Base-by-base conservation (phyloP, 2,797 vertebrate genomes). In the Falco naumanni region DNA sequence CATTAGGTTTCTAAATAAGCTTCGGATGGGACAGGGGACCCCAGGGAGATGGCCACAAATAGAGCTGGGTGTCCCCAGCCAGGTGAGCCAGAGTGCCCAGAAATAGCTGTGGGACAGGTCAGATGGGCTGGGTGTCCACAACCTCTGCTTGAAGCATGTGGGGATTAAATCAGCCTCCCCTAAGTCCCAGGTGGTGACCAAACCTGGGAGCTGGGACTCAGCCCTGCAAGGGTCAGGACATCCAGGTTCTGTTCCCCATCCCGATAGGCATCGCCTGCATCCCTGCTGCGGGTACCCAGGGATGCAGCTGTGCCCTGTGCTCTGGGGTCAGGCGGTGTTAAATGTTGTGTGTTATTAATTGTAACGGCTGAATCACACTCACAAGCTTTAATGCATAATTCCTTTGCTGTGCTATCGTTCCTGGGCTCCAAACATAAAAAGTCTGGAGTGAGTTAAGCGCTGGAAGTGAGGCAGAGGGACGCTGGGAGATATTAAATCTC, bases 1-100 rank as follows among this genome's bases (percentile, higher is more conserved):
- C 65, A 45, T 97, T 93, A 92, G 28, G 47, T 18, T 37, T 70
- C 87, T 94, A 94, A 96, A 93, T 72, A 86, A 92, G 91, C 95
- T 90, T 94, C 28, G 21, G 75, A 19, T 89, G 95, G 95, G 91
- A 95, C 43, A 34, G 41, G 51, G 65, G 51, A 85, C 13, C 31
- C 22, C 31, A 41, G 69, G 89, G 90, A 86, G 69, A 50, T 31
- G 51, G 1, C 39, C 34, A 60, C 1, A 0, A 90, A 92, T 74
- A 97, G 88, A 65, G 21, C 92, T 65, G 76, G 43, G 80, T 90
- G 90, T 84, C 91, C 66, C 92, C 91, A 72, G 39, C 51, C 57
- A 15, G 74, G 53, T 72, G 87, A 95, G 72, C 8, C 48, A 3
- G 28, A 11, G 51, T 14, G 37, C 68, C 45, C 63, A 0, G 0